Base-by-base conservation (phyloP, 2,797 vertebrate genomes). In the Falco concolor region DNA sequence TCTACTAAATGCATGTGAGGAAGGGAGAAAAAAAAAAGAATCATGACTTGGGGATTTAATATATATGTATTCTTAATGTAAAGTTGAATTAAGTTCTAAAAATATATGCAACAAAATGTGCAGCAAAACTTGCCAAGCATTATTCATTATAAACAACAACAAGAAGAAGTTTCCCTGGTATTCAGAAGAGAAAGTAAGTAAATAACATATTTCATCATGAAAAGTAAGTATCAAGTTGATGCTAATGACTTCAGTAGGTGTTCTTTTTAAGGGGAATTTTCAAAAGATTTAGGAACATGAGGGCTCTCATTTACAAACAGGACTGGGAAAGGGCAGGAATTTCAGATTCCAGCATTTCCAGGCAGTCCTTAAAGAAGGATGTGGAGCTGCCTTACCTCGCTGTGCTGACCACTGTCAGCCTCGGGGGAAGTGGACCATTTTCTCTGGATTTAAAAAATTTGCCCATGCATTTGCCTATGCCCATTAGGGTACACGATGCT, bases 21-120 rank as follows among this genome's bases (percentile, higher is more conserved):
- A 64, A 27, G 44, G 44, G 21, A 59, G 45, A 84, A 74, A 90
- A 61, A 44, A 75, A 50, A 59, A 75, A 79, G 53, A 91, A 90
- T 19, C 75, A 93, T 96, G 92, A 95, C 80, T 93, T 91, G 23
- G 83, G 93, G 60, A 93, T 97, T 97, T 93, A 77, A 78, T 63
- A 67, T 67, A 84, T 86, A 91, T 64, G 57, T 73, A 67, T 86
- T 94, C 69, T 7, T 93, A 83, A 34, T 30, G 42, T 38, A 84
- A 85, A 86, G 63, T 89, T 76, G 77, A 93, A 91, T 76, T 60
- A 72, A 42, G 21, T 40, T 87, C 80, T 88, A 87, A 95, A 95
- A 89, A 93, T 87, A 78, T 0, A 44, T 17, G n/a, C 57, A 73
- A 68, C 49, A 44, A 91, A 93, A 38, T 15, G 42, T 56, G 73